Evolutionary conservation across 2,888 invertebrate genomes (phyloP), one percentile per base, ranked within the genome.

Genomic region (Chymomyza amoena): DNA sequence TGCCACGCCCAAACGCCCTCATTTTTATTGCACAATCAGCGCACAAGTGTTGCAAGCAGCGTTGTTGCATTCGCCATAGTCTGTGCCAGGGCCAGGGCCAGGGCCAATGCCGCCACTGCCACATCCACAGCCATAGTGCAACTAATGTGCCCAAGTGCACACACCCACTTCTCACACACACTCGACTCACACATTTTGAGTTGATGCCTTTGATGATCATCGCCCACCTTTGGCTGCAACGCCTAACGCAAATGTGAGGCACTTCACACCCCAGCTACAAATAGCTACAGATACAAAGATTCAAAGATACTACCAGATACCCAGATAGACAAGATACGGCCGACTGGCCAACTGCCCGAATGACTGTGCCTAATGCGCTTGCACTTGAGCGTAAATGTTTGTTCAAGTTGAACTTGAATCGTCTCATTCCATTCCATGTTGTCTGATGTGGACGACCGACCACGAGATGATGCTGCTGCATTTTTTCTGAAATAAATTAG

Each of bases 21-120:
- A 20, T 50, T 39, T 80, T 85, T 85, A 85, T 88, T 88, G 87
- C 85, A 86, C 87, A 85, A 88, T 85, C 84, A 80, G 75, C 73
- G 70, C 73, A 71, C 78, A 85, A 85, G 84, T 85, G 84, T 73
- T 87, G 85, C 79, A 74, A 70, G 64, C 66, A 60, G 39, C 39
- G 60, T 32, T 60, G 60, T 32, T 36, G 60, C 60, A 60, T 36
- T 60, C 10, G 36, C 60, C 60, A 36, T 36, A 60, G 20, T 60
- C 32, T 28, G 59, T 25, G 32, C 28, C 59, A 59, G 32, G 77
- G 59, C 59, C 64, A 80, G 71, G 70, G 84, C 68, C 75, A 71
- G 52, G 65, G 67, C 52, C 78, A 78, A 73, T 66, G 61, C 69
- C 51, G 78, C 63, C 69, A 69, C 2, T 18, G 51, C 52, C 56